Evolutionary conservation across 2,113 vertebrate genomes (phyloP).

Genomic region (Amphiprion ocellaris): DNA sequence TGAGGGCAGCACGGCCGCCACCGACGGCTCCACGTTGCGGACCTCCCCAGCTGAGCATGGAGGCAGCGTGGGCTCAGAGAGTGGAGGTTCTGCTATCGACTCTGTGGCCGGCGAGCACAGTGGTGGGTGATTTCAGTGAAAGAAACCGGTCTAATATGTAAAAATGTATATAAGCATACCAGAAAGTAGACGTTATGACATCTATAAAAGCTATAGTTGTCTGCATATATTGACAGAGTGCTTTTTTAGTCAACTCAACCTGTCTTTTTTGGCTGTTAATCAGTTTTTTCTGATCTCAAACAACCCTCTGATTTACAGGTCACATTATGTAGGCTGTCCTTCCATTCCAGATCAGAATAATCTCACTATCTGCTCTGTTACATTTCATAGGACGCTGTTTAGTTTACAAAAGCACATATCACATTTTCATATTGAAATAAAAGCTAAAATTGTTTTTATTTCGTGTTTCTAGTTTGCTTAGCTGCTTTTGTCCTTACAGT

Average conservation of each 20-base stretch:
- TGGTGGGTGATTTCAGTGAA: constrained; percentile 83
- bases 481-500: constrained; percentile 80
- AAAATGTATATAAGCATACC: constrained; percentile 8
- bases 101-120: constrained; percentile 98
- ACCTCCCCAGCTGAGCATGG: constrained; percentile 98
- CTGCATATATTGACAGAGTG: too few relatives aligned
- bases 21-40: constrained; percentile 96
- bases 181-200: background rate
- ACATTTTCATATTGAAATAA: background rate
- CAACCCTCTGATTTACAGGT: too few relatives aligned
- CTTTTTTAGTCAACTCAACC: too few relatives aligned
- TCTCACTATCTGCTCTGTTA: background rate
- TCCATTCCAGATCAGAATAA: background rate
- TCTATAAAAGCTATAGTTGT: background rate
- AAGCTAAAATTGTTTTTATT: background rate
- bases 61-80: constrained; percentile 98
- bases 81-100: constrained; percentile 96
- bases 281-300: too few relatives aligned
- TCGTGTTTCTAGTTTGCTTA: background rate
- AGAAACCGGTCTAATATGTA: constrained; percentile 11
- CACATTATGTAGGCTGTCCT: background rate
- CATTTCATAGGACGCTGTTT: background rate
- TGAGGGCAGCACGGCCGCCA: constrained; percentile 98
- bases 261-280: too few relatives aligned
- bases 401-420: background rate